These are phyloP conservation scores for Myanophis thanlyinensis DNA, from an alignment of 2,113 vertebrate genomes.

Conservation along the genomic window DNA sequence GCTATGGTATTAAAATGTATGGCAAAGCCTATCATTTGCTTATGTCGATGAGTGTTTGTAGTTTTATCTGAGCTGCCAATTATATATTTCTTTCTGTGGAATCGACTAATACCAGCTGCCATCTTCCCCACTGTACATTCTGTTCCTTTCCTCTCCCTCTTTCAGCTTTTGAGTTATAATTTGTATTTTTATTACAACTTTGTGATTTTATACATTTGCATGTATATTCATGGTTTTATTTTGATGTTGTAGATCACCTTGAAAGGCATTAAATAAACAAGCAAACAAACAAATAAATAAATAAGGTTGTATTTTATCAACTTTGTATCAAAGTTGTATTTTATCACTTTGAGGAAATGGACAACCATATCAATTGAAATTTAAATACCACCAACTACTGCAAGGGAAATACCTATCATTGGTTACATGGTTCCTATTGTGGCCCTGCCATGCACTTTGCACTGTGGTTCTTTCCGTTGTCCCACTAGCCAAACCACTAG, in stretches of 20 bases:
- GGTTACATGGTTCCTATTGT: neutral
- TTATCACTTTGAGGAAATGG: neutral
- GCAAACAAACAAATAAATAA: too few species aligned
- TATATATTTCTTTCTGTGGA: neutral
- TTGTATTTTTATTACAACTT: neutral
- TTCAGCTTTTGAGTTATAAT: neutral
- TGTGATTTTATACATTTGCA: neutral
- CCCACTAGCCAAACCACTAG: neutral
- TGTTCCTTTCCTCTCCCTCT: neutral
- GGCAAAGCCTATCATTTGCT: neutral
- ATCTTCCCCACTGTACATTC: neutral
- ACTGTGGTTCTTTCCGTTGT: neutral
- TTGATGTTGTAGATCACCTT: neutral
- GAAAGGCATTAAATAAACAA: too few species aligned
- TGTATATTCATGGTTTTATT: neutral
- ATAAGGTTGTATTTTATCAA: neutral
- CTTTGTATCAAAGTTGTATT: neutral
- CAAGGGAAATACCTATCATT: neutral
- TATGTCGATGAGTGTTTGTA: neutral
- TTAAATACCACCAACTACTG: neutral
- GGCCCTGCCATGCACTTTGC: neutral
- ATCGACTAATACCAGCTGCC: neutral
- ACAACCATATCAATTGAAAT: neutral
- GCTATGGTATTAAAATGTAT: neutral
- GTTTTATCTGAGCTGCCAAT: neutral